Evolutionary conservation across 1,140 invertebrate species (phyloP).

Genomic region (Palaemon carinicauda): DNA sequence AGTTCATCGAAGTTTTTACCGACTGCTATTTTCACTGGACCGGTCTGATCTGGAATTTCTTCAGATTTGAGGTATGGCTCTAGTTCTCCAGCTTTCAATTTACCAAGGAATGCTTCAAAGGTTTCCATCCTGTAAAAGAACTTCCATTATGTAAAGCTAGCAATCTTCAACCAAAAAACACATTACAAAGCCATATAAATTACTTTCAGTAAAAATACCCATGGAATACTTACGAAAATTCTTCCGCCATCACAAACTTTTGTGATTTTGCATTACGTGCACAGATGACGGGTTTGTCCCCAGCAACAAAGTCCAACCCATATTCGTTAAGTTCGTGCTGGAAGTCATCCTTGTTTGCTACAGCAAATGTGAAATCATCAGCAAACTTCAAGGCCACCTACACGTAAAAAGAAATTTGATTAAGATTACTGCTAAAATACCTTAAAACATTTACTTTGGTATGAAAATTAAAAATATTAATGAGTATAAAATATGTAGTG

Average conservation of each 20-base stretch:
- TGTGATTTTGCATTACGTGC: constrained; percentile 82
- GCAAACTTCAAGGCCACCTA: constrained; percentile 79
- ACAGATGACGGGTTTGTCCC: constrained; percentile 89
- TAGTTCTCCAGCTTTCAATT: constrained; percentile 82
- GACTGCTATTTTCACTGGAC: constrained; percentile 90
- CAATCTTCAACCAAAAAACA: constrained; percentile 48
- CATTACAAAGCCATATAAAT: not conserved
- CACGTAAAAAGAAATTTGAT: not conserved
- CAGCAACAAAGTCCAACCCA: constrained; percentile 85
- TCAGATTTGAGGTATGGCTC: constrained; percentile 97
- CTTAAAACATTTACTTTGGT: no score
- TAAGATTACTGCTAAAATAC: not conserved
- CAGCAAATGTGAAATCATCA: constrained; percentile 83
- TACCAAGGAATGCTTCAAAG: constrained; percentile 88
- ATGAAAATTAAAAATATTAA: no score
- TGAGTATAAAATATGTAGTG: not conserved
- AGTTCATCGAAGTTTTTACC: constrained; percentile 97
- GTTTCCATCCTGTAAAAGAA: constrained; percentile 72
- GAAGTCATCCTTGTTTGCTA: constrained; percentile 92
- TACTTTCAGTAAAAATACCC: not conserved
- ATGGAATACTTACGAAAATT: constrained; percentile 73
- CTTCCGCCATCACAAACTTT: constrained; percentile 90
- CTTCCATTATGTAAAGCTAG: not conserved
- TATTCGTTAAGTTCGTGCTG: constrained; percentile 93
- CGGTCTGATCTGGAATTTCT: constrained; percentile 85